Base-by-base conservation (phyloP, 2,888 invertebrate species). In the Lumbricus terrestris region DNA sequence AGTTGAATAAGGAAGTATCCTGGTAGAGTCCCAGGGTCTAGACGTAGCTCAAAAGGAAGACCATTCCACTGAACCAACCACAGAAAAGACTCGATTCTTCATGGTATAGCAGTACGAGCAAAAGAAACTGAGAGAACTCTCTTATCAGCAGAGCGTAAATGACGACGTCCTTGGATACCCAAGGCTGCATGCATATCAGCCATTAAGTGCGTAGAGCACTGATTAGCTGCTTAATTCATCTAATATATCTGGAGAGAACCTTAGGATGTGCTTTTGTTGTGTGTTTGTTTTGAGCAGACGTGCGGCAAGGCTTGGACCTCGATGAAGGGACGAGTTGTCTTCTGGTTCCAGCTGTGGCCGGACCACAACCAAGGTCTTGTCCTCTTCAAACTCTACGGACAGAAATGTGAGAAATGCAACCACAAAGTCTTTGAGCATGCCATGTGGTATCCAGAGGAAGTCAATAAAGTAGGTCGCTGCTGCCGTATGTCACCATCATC, bases 381-480 rank as follows among this genome's bases (percentile, higher is more conserved):
- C 13, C 93, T 94, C 91, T 95, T 95, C 92, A 94, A 95, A 91
- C 92, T 95, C 88, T 95, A 95, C 92, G 95, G 95, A 11, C 95
- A 95, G 91, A 94, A 95, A 92, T 95, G 95, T 91, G 94, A 95
- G 92, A 93, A 93, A 88, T 95, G 95, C 92, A 85, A 69, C 29
- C 33, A 33, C 6, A 88, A 88, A 54, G 85, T 40, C 37, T 95
- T 95, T 92, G 95, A 95, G 92, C 94, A 94, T 91, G 94, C 95
- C 47, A 95, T 95, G 95, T 95, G 95, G 95, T 95, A 95, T 93
- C 95, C 95, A 0, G 95, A 95, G 92, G 95, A 95, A 92, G 95
- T 95, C 3, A 93, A 94, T 83, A 95, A 95, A 94, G 95, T 95
- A 13, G 90, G 90, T 37, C n/a, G 0, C 35, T 40, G 23, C 54